These are phyloP conservation scores for Vombatus ursinus DNA, from an alignment of 2,113 vertebrate species.

Conservation along the genomic window DNA sequence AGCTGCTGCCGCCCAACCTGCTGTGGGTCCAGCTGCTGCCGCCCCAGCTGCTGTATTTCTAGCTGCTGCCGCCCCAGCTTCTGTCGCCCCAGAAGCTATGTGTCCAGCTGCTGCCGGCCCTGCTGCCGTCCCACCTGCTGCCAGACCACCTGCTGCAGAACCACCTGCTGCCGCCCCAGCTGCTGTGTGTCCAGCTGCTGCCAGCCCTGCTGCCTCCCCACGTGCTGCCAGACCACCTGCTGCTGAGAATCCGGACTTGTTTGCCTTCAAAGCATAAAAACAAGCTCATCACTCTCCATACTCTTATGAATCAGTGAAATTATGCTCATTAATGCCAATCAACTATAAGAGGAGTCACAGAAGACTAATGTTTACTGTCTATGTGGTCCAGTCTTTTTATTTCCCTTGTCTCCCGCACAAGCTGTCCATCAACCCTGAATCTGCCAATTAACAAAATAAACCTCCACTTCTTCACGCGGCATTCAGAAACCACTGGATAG, in stretches of 20 bases:
- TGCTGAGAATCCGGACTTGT: background rate
- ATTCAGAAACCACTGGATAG: background rate
- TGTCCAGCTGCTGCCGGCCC: background rate
- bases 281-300: background rate
- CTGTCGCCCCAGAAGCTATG: background rate
- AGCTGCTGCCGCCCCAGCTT: background rate
- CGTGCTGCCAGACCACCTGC: background rate
- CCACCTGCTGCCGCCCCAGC: background rate
- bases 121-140: background rate
- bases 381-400: background rate
- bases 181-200: background rate
- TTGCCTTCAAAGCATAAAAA: background rate
- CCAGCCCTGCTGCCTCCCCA: constrained; percentile 33
- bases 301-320: background rate
- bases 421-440: background rate
- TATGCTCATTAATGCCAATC: background rate
- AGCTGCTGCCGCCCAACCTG: constrained; percentile 27
- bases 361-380: background rate
- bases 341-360: background rate
- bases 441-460: background rate
- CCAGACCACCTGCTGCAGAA: background rate
- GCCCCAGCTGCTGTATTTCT: too few species aligned
- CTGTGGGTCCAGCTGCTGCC: background rate
- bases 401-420: background rate
- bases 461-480: background rate